Evolutionary conservation across 2,888 invertebrate genomes (phyloP).

Genomic region (Galerucella pusilla): DNA sequence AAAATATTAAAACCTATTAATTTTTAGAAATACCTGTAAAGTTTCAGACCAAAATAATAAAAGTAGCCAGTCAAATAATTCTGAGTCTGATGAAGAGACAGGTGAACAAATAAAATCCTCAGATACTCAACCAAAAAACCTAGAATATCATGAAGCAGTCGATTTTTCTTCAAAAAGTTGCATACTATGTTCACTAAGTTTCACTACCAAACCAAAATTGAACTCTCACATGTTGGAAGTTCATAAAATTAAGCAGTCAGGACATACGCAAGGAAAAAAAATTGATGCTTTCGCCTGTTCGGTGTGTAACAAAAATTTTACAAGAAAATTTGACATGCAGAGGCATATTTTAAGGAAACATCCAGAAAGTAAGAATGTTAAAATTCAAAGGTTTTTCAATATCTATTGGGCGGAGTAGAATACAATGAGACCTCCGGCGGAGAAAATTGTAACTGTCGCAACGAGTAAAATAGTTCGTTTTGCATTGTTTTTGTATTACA

Average conservation of each 20-base stretch:
- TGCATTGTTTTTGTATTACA: too few species aligned
- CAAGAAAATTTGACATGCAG: conserved; percentile 60
- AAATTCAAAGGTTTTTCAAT: neutral
- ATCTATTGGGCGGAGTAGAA: too few species aligned
- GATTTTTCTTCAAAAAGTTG: conserved; percentile 51
- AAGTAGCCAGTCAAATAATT: neutral
- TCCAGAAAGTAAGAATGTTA: conserved; percentile 37
- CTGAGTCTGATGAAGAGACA: neutral
- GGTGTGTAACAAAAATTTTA: conserved; percentile 58
- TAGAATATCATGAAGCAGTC: conserved; percentile 51
- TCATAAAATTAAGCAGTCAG: conserved; percentile 46
- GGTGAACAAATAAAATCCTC: neutral
- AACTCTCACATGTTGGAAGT: conserved; percentile 49
- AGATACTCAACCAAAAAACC: neutral
- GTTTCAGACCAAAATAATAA: conserved; percentile 3
- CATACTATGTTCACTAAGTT: conserved; percentile 48
- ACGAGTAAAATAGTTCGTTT: too few species aligned
- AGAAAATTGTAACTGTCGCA: too few species aligned
- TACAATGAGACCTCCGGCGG: too few species aligned
- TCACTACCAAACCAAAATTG: conserved; percentile 47
- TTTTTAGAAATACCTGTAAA: neutral
- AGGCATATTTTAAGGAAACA: conserved; percentile 58
- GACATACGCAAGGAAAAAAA: conserved; percentile 52
- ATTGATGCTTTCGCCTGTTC: conserved; percentile 58
- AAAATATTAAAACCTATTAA: neutral